Conservation (phyloP, 2,797 vertebrate genomes). For the Rhinophrynus dorsalis region DNA sequence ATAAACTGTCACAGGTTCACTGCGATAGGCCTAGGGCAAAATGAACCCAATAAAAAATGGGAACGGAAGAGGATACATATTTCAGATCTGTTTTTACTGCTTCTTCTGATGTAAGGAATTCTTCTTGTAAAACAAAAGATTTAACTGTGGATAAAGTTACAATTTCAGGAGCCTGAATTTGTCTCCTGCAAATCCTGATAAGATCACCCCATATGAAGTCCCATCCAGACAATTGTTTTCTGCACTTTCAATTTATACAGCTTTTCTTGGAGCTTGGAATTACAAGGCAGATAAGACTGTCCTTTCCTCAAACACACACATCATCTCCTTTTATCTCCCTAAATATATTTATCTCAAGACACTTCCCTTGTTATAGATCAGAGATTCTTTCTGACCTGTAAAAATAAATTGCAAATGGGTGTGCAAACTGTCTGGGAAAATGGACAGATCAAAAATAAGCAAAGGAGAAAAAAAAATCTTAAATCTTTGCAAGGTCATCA, state of each 20-base stretch:
- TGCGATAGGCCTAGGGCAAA: too few relatives aligned
- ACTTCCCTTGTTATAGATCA: slow-evolving; percentile 3
- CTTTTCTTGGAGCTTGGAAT: slow-evolving; percentile 55
- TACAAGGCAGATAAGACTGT: slow-evolving; percentile 48
- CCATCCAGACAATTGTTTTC: slow-evolving; percentile 61
- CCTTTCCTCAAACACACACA: not conserved
- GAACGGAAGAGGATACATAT: not conserved
- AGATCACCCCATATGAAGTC: slow-evolving; percentile 61
- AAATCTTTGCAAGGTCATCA: not conserved
- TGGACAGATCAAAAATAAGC: too few relatives aligned
- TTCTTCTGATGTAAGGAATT: slow-evolving; percentile 21
- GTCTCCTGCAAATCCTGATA: slow-evolving; percentile 61
- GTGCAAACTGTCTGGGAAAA: not conserved
- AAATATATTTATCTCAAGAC: not conserved
- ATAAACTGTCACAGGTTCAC: too few relatives aligned
- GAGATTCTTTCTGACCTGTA: not conserved
- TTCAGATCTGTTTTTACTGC: slow-evolving; percentile 9
- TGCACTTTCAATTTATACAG: slow-evolving; percentile 59
- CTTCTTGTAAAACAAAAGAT: slow-evolving; percentile 47
- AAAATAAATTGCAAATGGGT: not conserved
- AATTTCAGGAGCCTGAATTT: slow-evolving; percentile 62
- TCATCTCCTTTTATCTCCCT: slow-evolving; percentile 49
- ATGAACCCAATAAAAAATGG: not conserved
- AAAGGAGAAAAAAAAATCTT: not conserved
- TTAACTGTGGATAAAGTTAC: slow-evolving; percentile 51